Evolutionary conservation across 2,888 invertebrate genomes (phyloP), one percentile per base, ranked within the genome.

Genomic region (Trissolcus brochymenae): DNA sequence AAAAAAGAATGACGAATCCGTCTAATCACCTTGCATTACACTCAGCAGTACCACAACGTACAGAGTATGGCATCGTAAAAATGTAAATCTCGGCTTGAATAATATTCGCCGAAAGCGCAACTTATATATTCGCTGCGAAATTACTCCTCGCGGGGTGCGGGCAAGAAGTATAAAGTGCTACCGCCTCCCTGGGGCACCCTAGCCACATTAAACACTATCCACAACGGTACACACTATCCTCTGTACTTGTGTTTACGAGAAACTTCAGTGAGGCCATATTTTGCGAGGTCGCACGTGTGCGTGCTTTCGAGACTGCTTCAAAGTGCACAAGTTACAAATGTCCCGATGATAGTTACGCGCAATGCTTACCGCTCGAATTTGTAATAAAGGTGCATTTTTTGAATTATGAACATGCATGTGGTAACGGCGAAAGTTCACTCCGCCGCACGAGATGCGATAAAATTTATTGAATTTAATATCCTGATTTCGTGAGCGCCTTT

Each of bases 121-220:
- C 56, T 65, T 65, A 65, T 65, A 54, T 41, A n/a, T 16, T 40
- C 35, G 2, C 6, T 14, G 6, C 21, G 43, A 16, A 11, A 53
- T 17, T 35, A 7, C 41, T 16, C 35, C 16, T 40, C 1, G 13
- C 35, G 49, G 25, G 43, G n/a, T 9, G 49, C 13, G 17, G 6
- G 40, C 50, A 54, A 13, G 43, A 41, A 54, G 51, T 46, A 61
- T 81, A 81, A 82, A 83, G 80, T 79, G 79, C 59, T 72, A 79
- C 67, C 66, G 81, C 76, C 79, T 82, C 83, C 80, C 81, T 19
- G 55, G 79, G 80, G 82, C 67, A 75, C 65, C 80, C 61, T 65
- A 79, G 77, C 78, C 80, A 77, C 82, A 82, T 83, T 83, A 83
- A 84, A 78, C 81, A 79, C 73, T 79, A 79, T 68, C 81, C 79